Evolutionary conservation across 2,797 vertebrate species (phyloP).

Genomic region (Huso huso): DNA sequence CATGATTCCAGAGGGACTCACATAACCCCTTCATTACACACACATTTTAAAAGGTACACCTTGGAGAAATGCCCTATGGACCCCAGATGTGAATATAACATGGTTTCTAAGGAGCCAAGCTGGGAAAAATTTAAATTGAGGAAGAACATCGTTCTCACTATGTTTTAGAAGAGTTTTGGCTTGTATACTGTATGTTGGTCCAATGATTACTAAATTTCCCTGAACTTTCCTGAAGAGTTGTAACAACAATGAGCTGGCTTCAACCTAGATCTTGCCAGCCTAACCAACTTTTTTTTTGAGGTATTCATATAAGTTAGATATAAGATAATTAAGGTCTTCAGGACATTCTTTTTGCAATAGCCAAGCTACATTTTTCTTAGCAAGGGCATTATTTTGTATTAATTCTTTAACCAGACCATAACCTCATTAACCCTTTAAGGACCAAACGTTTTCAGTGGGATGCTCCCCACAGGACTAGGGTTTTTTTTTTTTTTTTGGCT

Average conservation of each 20-base stretch:
- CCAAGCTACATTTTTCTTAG: too few relatives aligned
- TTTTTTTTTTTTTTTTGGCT: too few relatives aligned
- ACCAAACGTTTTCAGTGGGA: too few relatives aligned
- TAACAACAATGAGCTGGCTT: background rate
- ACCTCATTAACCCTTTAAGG: too few relatives aligned
- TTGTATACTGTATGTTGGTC: background rate
- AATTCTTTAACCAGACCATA: background rate
- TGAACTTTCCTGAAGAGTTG: background rate
- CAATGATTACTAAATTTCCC: background rate
- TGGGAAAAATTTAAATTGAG: background rate
- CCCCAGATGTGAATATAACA: background rate
- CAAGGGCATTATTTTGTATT: too few relatives aligned
- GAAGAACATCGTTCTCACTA: background rate
- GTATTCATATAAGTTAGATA: background rate
- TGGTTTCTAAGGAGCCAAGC: background rate
- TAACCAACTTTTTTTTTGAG: background rate
- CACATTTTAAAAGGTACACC: slow-evolving; percentile 4
- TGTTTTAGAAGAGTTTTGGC: slow-evolving; percentile 1
- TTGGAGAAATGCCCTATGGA: background rate
- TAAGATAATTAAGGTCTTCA: too few relatives aligned
- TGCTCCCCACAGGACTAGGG: too few relatives aligned
- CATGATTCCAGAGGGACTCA: slow-evolving; percentile 68
- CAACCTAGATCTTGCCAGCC: background rate
- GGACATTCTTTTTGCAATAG: too few relatives aligned
- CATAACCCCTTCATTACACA: slow-evolving; percentile 33